Conservation (phyloP, 2,888 invertebrate species). For the Ryuthela nishihirai region DNA sequence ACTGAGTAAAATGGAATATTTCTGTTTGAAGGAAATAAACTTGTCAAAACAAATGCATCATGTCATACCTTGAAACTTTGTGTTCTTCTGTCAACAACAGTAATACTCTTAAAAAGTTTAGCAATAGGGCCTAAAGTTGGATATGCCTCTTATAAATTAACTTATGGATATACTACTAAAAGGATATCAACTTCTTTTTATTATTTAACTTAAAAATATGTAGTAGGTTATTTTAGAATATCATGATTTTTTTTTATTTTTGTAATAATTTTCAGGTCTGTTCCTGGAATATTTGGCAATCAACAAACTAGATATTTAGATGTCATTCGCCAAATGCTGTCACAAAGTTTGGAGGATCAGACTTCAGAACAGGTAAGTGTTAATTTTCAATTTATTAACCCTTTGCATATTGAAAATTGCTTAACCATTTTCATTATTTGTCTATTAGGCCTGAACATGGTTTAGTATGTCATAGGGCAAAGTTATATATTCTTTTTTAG, state of each 20-base stretch:
- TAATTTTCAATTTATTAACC: neutral
- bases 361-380: slow-evolving; percentile 10
- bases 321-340: slow-evolving; percentile 91
- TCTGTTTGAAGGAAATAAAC: too few species aligned
- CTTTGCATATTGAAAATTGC: neutral
- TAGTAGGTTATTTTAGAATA: too few species aligned
- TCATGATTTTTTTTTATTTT: neutral
- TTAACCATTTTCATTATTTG: neutral
- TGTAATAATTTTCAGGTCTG: slow-evolving; percentile 60
- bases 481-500: neutral
- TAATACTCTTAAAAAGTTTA: too few species aligned
- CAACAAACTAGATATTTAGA: slow-evolving; percentile 86
- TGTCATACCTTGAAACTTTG: too few species aligned
- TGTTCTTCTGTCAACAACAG: too few species aligned
- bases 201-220: too few species aligned
- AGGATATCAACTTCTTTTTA: too few species aligned
- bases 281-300: slow-evolving; percentile 95
- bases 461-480: neutral
- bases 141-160: too few species aligned
- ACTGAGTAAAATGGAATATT: too few species aligned
- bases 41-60: too few species aligned
- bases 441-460: neutral
- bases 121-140: too few species aligned
- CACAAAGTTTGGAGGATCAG: slow-evolving; percentile 69
- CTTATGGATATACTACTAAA: too few species aligned